Conservation (phyloP, 1,140 invertebrate species). For the Drosophila kepulauana region DNA sequence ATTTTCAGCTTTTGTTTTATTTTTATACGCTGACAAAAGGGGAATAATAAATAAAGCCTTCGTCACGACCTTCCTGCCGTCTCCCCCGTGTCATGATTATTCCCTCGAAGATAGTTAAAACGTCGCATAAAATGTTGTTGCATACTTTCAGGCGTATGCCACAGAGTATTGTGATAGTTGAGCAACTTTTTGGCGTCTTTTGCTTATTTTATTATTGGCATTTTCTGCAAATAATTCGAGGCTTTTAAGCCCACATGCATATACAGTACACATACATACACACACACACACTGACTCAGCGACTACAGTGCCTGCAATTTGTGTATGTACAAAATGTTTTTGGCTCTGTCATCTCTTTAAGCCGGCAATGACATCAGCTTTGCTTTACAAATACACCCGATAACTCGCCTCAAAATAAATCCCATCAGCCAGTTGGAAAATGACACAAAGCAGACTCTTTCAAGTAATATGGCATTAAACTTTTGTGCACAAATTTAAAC, state of each 20-base stretch:
- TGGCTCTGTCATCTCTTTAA: constrained; percentile 65
- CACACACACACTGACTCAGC: constrained; percentile 64
- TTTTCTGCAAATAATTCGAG: constrained; percentile 62
- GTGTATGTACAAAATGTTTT: constrained; percentile 50
- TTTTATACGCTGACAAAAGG: constrained; percentile 20
- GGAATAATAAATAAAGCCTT: constrained; percentile 26
- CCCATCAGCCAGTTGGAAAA: constrained; percentile 12
- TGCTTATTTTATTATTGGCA: constrained; percentile 23
- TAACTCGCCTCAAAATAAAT: constrained; percentile 12
- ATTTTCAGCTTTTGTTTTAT: constrained; percentile 44
- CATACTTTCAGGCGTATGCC: constrained; percentile 14
- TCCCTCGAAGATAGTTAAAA: not conserved
- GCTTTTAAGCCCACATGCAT: constrained; percentile 38
- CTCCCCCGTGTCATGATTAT: not conserved
- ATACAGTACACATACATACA: no score
- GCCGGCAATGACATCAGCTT: constrained; percentile 67
- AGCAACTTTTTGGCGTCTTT: constrained; percentile 18
- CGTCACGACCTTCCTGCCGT: not conserved
- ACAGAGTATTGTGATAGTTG: constrained; percentile 4
- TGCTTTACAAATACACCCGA: constrained; percentile 27
- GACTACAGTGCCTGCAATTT: constrained; percentile 55
- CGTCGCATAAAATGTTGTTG: constrained; percentile 9
- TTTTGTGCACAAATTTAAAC: not conserved
- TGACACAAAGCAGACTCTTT: constrained; percentile 24
- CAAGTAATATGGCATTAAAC: not conserved